Evolutionary conservation across 1,140 invertebrate genomes (phyloP), one percentile per base, ranked within the genome.

Genomic region (Chelonus insularis): DNA sequence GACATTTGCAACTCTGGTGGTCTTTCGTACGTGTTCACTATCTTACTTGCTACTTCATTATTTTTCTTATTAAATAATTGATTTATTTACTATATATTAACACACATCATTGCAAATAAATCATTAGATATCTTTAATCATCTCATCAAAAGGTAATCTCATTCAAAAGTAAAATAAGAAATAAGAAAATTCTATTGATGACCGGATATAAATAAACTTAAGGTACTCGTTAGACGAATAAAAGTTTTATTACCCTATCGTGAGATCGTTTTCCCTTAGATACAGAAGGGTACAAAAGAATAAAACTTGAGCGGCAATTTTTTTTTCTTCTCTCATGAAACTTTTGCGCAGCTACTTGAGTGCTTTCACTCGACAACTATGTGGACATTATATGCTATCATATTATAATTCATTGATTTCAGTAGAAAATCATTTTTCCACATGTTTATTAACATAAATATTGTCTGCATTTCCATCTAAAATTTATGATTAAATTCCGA

Each of bases 161-260:
- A 29, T 29, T 3, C 25, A 4, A 29, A 7, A 29, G 25, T 29
- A 29, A 7, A 29, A 7, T 55, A 6, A n/a, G 12, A 20, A 52
- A 55, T 52, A 55, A 55, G 34, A 55, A 37, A 37, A 55, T 55
- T 55, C 36, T 29, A 55, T 55, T 55, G 52, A 55, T 55, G 34
- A 37, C 50, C 34, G 34, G 34, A 21, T 76, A 76, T 75, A 76
- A 76, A 78, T 73, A 75, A 76, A 66, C 68, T 68, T 73, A 73
- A 75, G 71, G 64, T 66, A 70, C 71, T 76, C 67, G 72, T 77
- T 76, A 70, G 66, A 72, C 66, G 70, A 77, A 77, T 79, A 77
- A 76, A 76, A 76, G 76, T 79, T 77, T 79, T 76, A 79, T 66
- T 71, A 69, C 64, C 67, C 70, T 71, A 77, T 77, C 71, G 63